A percentile compares a stretch with the other conserved stretches of the same genome.
phyloP scores from a whole-genome alignment of 2,113 vertebrate species.

The Amazona vittata region DNA sequence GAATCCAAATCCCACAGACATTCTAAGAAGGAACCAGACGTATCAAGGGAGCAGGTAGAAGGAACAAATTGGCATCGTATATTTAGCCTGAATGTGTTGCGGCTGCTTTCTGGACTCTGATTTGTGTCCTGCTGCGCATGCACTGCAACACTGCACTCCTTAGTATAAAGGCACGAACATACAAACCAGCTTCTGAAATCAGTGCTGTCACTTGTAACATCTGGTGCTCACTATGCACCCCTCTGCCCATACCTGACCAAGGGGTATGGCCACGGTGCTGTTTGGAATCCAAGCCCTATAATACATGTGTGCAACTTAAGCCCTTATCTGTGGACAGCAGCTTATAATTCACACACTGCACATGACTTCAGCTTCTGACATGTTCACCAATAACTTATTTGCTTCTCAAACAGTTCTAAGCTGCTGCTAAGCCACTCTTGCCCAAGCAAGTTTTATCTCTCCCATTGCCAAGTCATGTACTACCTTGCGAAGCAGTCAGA shows the following conservation, averaged over 20 bases:
- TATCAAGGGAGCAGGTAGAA: not conserved
- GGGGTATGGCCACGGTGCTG: not conserved
- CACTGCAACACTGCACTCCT: accelerated
- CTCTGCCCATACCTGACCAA: not conserved
- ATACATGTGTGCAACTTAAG: accelerated
- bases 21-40: not conserved
- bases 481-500: not conserved
- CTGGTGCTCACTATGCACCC: not conserved
- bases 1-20: not conserved
- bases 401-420: not conserved
- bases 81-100: accelerated
- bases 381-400: not conserved
- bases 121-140: not conserved
- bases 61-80: accelerated
- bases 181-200: not conserved
- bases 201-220: not conserved
- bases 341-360: not conserved
- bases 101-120: not conserved
- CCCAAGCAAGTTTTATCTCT: not conserved
- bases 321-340: not conserved
- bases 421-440: not conserved
- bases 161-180: accelerated
- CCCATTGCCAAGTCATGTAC: not conserved
- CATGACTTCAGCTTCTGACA: not conserved
- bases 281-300: not conserved